phyloP scores from a whole-genome alignment of 2,797 vertebrate genomes.

The Acanthornis magna region DNA sequence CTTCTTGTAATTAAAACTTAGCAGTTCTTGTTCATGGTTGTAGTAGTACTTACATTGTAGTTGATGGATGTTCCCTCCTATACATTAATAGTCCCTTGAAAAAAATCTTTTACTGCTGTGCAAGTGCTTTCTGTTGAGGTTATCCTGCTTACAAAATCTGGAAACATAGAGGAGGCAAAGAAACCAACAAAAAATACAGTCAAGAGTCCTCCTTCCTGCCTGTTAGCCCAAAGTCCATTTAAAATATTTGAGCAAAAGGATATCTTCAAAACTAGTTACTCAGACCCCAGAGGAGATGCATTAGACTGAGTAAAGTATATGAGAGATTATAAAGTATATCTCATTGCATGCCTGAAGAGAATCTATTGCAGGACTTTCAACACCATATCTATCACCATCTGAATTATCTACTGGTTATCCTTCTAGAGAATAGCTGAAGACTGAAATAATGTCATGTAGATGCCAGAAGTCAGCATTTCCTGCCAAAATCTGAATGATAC shows the following conservation, averaged over 20 bases:
- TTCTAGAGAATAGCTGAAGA: neutral
- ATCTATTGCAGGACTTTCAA: neutral
- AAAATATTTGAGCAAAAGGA: neutral
- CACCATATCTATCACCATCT: neutral
- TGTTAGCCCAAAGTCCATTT: neutral
- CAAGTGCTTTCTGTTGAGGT: neutral
- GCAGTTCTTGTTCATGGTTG: neutral
- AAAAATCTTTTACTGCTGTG: neutral
- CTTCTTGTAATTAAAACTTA: neutral
- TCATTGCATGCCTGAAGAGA: neutral
- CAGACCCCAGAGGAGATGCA: neutral
- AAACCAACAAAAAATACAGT: neutral
- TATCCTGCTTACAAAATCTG: neutral
- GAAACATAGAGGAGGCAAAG: neutral
- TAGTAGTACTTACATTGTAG: neutral
- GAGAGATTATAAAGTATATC: neutral
- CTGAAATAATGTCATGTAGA: neutral
- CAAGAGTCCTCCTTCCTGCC: neutral
- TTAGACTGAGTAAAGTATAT: neutral
- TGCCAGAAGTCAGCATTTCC: neutral
- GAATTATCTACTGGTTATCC: neutral
- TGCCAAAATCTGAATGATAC: neutral
- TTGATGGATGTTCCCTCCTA: neutral
- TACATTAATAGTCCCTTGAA: neutral
- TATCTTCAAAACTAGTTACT: neutral